Evolutionary conservation across 2,797 vertebrate species (phyloP).

Genomic region (Myiothlypis coronata): DNA sequence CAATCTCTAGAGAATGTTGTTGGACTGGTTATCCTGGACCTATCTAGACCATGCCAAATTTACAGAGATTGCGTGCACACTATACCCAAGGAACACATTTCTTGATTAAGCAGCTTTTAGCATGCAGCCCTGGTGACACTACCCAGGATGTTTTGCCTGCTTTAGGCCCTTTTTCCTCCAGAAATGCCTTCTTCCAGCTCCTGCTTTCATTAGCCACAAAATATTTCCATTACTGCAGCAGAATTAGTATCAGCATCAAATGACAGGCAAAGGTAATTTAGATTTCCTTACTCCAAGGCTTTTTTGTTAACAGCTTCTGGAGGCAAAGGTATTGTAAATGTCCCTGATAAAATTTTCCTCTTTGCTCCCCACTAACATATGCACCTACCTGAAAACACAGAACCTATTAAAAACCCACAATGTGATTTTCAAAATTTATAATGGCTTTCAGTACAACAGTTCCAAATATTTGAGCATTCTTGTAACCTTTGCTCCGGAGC

Average conservation of each 20-base stretch:
- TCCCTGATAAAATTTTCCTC: not conserved
- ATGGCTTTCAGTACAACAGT: not conserved
- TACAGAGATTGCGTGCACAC: not conserved
- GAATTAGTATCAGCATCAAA: conserved; percentile 6
- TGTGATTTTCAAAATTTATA: not conserved
- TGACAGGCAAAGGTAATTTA: not conserved
- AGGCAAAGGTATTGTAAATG: not conserved
- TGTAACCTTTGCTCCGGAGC: not conserved
- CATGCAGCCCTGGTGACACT: not conserved
- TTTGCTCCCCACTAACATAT: not conserved
- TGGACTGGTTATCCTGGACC: conserved; percentile 38
- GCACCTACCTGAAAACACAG: not conserved
- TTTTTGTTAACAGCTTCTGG: not conserved
- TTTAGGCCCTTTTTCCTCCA: not conserved
- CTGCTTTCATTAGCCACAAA: not conserved
- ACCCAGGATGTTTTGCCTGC: not conserved
- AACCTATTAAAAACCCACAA: not conserved
- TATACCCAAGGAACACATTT: not conserved
- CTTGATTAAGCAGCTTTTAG: not conserved
- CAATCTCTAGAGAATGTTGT: conserved; percentile 43
- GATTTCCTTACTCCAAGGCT: not conserved
- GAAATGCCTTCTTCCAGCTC: not conserved
- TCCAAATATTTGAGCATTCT: not conserved
- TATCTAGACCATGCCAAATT: not conserved
- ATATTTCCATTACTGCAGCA: not conserved